phyloP scores from a whole-genome alignment of 2,888 invertebrate species.

The Trachelus stipa region DNA sequence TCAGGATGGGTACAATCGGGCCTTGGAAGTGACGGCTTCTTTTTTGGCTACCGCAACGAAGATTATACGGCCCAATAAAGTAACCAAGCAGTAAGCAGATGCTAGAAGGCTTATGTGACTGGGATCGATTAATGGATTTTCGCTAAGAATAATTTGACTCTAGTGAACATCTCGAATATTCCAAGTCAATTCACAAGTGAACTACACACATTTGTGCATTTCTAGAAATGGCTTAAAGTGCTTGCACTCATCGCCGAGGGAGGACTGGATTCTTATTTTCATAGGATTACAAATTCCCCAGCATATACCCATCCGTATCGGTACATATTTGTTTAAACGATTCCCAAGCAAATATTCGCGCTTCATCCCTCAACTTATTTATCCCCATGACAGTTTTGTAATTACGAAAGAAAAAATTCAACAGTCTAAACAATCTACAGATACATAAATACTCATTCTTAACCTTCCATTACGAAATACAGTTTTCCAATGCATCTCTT shows the following conservation, averaged over 20 bases:
- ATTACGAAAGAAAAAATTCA: not conserved
- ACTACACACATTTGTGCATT: not conserved
- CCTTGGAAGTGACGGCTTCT: conserved; percentile 1
- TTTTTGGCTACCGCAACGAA: conserved; percentile 6
- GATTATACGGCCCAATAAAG: conserved; percentile 6
- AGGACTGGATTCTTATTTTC: not conserved
- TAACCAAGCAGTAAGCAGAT: not conserved
- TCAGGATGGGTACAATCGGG: conserved; percentile 1
- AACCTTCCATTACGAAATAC: not conserved
- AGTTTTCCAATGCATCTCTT: not conserved
- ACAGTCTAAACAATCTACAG: not conserved
- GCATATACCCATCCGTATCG: not conserved
- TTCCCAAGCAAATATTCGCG: not conserved
- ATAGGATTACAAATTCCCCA: not conserved
- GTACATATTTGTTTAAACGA: not conserved
- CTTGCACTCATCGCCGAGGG: not conserved
- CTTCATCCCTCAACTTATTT: not conserved
- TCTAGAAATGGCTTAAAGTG: not conserved
- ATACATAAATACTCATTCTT: not conserved
- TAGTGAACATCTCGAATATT: not conserved
- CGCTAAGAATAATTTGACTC: not conserved
- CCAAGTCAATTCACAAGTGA: not conserved
- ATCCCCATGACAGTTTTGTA: not conserved
- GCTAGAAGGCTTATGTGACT: not conserved
- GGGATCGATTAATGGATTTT: not conserved